phyloP scores from a whole-genome alignment of 2,888 invertebrate species.

The Leptinotarsa haldemani region DNA sequence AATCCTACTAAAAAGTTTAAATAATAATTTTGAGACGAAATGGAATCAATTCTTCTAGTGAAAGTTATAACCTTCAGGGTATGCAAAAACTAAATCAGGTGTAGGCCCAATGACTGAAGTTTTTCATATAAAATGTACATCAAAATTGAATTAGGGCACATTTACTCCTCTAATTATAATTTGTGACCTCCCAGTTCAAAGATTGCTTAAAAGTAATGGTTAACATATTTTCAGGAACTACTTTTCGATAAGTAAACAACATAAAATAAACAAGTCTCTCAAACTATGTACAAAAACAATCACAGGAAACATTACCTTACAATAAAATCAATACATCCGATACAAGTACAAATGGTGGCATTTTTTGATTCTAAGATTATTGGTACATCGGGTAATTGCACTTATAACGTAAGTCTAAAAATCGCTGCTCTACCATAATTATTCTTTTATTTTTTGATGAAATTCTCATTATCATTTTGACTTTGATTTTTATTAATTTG shows the following conservation, averaged over 20 bases:
- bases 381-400: constrained; percentile 59
- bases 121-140: constrained; percentile 28
- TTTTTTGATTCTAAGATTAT: constrained; percentile 50
- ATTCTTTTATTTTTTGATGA: constrained; percentile 41
- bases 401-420: constrained; percentile 53
- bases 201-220: constrained; percentile 58
- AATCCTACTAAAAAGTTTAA: too few relatives aligned
- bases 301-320: constrained; percentile 58
- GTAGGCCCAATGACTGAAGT: neutral
- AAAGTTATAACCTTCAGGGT: neutral
- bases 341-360: constrained; percentile 44
- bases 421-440: constrained; percentile 48
- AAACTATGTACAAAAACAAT: constrained; percentile 60
- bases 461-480: constrained; percentile 23
- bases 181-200: constrained; percentile 37
- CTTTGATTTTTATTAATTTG: constrained; percentile 50
- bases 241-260: constrained; percentile 56
- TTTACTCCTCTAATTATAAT: constrained; percentile 37
- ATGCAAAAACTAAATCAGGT: constrained; percentile 3
- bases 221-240: constrained; percentile 61
- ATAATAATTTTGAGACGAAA: too few relatives aligned
- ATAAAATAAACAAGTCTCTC: constrained; percentile 57
- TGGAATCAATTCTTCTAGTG: too few relatives aligned
- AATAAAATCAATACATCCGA: constrained; percentile 42
- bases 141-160: constrained; percentile 48